Evolutionary conservation across 2,888 invertebrate genomes (phyloP), one percentile per base, ranked within the genome.

Genomic region (Cotesia congregata): DNA sequence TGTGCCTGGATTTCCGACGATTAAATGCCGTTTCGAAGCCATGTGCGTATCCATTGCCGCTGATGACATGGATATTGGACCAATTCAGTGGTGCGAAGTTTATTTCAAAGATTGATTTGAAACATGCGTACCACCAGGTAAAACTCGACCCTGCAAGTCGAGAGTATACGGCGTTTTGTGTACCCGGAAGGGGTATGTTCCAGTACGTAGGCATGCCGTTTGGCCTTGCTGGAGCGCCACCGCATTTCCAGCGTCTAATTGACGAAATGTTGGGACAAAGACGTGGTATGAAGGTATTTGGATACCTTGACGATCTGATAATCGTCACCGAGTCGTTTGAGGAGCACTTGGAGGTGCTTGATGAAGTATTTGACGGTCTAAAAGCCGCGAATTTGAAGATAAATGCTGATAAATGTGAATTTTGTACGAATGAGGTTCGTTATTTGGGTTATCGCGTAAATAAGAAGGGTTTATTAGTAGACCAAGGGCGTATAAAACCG

Each of bases 111-210:
- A 7, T 75, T 0, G 71, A 75, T 1, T 15, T 71, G 38, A 62
- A 62, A 1, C 71, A 75, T 5, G 75, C 71, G 0, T 67, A 71
- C 12, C 67, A 60, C 20, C 71, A 60, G 1, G 60, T 77, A 5
- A 41, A 41, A 5, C 41, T 41, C 2, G 41, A 41, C 6, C 6
- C n/a, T 5, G 4, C 41, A 67, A 17, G 67, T 17, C 7, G 67
- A 61, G 9, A 12, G 30, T 0, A 67, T 70, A 73, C 65, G 1
- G 69, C 73, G 1, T 85, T 85, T 72, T 83, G 83, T 30, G 83
- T 85, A 3, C 83, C 85, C 0, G 82, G 81, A 3, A 62, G 81
- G 61, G 85, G 84, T 5, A 77, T 85, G 1, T 86, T 80, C 72
- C 83, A 86, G 6, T 86, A 86, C 68, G 79, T 67, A 7, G 79